A percentile compares a stretch with the other conserved stretches of the same genome.
These are phyloP conservation scores for Helleia helle DNA, from an alignment of 2,888 invertebrate genomes.

Conservation along the genomic window DNA sequence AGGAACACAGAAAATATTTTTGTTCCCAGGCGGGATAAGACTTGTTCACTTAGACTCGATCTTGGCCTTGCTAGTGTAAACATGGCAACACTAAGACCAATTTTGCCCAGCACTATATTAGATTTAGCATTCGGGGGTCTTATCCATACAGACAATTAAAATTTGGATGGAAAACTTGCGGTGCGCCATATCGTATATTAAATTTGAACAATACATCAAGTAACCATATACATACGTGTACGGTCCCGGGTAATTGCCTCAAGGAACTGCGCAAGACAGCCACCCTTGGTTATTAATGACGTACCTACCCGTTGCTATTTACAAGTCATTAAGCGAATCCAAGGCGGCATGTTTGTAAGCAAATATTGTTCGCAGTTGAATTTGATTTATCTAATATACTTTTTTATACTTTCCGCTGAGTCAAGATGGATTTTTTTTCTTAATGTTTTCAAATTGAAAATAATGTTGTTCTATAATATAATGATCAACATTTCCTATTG, in stretches of 20 bases:
- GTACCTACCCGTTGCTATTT: constrained; percentile 26
- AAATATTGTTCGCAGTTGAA: constrained; percentile 25
- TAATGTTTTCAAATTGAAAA: no score
- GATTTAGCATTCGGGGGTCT: neutral
- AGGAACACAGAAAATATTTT: no score
- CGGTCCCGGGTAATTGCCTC: constrained; percentile 43
- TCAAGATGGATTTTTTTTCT: no score
- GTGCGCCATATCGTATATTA: constrained; percentile 7
- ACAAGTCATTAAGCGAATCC: constrained; percentile 29
- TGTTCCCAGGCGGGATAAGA: no score
- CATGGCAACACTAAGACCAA: no score
- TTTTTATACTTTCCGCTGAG: constrained; percentile 6
- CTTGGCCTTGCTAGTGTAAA: no score
- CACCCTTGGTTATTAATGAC: constrained; percentile 28
- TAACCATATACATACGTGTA: constrained; percentile 9
- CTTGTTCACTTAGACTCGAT: no score
- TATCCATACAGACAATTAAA: constrained; percentile 1
- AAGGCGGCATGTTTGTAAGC: constrained; percentile 26
- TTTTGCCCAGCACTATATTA: no score
- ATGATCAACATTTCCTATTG: no score
- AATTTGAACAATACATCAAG: constrained; percentile 13
- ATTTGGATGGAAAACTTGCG: constrained; percentile 3
- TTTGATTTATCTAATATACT: constrained; percentile 24
- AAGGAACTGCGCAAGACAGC: constrained; percentile 58
- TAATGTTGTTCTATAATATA: no score